Base-by-base conservation (phyloP, 2,797 vertebrate species). In the Crocidura indochinensis region DNA sequence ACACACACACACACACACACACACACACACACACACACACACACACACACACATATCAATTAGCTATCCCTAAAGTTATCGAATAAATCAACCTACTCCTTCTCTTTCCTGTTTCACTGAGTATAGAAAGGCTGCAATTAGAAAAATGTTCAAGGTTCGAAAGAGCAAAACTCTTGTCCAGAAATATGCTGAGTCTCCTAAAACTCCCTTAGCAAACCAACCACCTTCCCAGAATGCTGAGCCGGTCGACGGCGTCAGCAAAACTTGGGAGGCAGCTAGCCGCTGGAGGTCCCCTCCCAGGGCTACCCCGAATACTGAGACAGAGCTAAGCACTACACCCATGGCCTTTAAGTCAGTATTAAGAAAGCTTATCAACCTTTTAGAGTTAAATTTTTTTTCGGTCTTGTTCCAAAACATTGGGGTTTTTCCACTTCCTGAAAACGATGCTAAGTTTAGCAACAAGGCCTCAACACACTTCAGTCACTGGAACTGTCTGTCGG, bases 151-250 rank as follows among this genome's bases (percentile, higher is more conserved):
- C 60, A 74, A 93, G 14, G 49, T 89, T 53, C 88, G 27, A 68
- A 86, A 81, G 60, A 91, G 86, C 17, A 90, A 14, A 68, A 64
- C 85, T 78, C 94, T 67, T 93, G 88, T 90, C 53, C 74, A 79
- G 71, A 93, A 93, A 96, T 46, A 76, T 84, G 89, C 94, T 91
- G 76, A 95, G 79, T 91, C 53, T 89, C 47, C 74, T 56, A 82
- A 94, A 94, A 79, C 60, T 91, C 72, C 69, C 82, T 72, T 20
- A 24, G 77, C 72, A 94, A 84, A 65, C 24, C n/a, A 90, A 76
- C 77, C 76, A 79, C 91, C 78, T 81, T 92, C 81, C 44, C 49
- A 93, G 64, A 86, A 78, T 38, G 89, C 87, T 91, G 82, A 75
- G 47, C 75, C 64, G 78, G 73, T 12, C 47, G 72, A 27, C 56